Evolutionary conservation across 2,888 invertebrate genomes (phyloP).

Genomic region (Melanchra persicariae): DNA sequence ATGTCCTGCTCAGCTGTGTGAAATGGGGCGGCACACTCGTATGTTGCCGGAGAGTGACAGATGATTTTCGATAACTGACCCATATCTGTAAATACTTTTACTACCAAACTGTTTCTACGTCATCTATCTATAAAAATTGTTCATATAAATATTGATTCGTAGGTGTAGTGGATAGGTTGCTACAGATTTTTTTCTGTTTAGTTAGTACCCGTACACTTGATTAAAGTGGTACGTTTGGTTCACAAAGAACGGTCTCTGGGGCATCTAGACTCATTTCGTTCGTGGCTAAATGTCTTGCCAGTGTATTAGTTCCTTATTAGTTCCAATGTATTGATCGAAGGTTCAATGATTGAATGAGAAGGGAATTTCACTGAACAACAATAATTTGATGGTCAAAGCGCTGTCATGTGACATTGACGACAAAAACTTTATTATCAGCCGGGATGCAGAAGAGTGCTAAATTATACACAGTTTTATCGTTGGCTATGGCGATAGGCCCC

Average conservation of each 20-base stretch:
- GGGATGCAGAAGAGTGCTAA: background rate
- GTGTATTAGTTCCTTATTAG: slow-evolving; percentile 24
- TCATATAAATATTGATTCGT: slow-evolving; percentile 15
- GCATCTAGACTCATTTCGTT: slow-evolving; percentile 28
- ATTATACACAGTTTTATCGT: slow-evolving; percentile 2
- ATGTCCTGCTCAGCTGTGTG: slow-evolving; percentile 51
- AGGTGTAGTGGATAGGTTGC: background rate
- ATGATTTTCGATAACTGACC: slow-evolving; percentile 53
- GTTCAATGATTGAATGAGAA: background rate
- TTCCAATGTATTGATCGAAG: slow-evolving; percentile 18
- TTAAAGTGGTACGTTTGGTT: slow-evolving; percentile 31
- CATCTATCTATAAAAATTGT: slow-evolving; percentile 20
- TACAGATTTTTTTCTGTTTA: background rate
- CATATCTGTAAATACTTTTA: slow-evolving; percentile 38
- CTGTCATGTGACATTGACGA: background rate
- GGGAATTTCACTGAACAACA: background rate
- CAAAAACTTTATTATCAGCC: background rate
- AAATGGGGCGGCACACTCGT: slow-evolving; percentile 53
- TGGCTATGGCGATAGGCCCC: no score
- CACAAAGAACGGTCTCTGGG: slow-evolving; percentile 30
- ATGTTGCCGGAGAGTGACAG: slow-evolving; percentile 48
- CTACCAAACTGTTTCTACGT: slow-evolving; percentile 19
- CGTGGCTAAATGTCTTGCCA: slow-evolving; percentile 9
- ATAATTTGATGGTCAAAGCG: background rate
- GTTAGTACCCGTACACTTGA: slow-evolving; percentile 12